Conservation (phyloP, 2,113 vertebrate genomes). For the Sphaerodactylus townsendi region DNA sequence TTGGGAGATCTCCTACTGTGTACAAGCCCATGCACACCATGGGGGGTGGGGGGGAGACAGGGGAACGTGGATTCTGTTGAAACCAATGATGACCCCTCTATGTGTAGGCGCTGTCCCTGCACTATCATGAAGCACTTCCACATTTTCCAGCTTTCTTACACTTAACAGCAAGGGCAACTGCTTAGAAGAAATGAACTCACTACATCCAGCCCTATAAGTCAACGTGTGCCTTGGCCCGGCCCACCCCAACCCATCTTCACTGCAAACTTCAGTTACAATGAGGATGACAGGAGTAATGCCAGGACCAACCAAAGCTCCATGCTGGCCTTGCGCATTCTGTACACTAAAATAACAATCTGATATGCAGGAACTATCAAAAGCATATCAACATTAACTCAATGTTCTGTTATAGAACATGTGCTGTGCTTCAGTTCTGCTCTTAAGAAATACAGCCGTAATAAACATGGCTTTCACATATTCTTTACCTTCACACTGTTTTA, state of each 20-base stretch:
- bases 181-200: not conserved
- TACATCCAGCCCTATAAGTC: not conserved
- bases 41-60: too few relatives aligned
- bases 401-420: too few relatives aligned
- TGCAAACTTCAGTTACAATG: too few relatives aligned
- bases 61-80: not conserved
- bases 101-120: not conserved
- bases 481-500: not conserved
- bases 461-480: not conserved
- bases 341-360: too few relatives aligned
- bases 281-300: too few relatives aligned
- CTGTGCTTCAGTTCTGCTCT: not conserved
- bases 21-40: too few relatives aligned
- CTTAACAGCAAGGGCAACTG: not conserved
- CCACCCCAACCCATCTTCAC: too few relatives aligned
- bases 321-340: too few relatives aligned
- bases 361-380: too few relatives aligned
- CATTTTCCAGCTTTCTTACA: not conserved
- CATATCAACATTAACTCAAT: too few relatives aligned
- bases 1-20: not conserved
- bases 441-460: not conserved
- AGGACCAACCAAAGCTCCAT: too few relatives aligned
- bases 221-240: too few relatives aligned
- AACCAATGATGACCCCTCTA: not conserved
- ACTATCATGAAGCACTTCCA: not conserved